These are phyloP conservation scores for Echiichthys vipera DNA, from an alignment of 2,797 vertebrate species.

Conservation along the genomic window DNA sequence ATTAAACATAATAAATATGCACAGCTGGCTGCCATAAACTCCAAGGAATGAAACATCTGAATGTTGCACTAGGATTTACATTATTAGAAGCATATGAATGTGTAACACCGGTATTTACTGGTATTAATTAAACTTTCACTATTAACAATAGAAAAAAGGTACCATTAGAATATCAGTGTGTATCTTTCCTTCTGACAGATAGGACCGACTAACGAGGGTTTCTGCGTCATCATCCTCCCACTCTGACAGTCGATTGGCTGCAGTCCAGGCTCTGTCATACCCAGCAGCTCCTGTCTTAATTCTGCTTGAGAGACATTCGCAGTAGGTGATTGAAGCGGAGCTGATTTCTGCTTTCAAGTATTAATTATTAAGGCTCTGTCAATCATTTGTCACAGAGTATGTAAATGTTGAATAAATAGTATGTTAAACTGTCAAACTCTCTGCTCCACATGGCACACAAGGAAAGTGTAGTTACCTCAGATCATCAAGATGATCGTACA, in stretches of 20 bases:
- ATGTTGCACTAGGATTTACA: neutral
- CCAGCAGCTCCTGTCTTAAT: constrained; percentile 43
- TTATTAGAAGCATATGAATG: neutral
- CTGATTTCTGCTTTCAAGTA: constrained; percentile 29
- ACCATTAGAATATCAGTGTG: too few species aligned
- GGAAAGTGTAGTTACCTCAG: too few species aligned
- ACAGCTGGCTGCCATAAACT: neutral
- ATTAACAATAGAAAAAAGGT: too few species aligned
- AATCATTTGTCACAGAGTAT: constrained; percentile 22
- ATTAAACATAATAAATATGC: constrained; percentile 18
- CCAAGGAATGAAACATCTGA: neutral
- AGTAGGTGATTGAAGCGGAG: constrained; percentile 44
- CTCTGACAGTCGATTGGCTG: constrained; percentile 62
- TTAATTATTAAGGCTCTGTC: constrained; percentile 35
- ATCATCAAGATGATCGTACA: too few species aligned
- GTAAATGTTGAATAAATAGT: neutral
- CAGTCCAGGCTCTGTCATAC: constrained; percentile 32
- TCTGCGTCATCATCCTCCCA: constrained; percentile 27
- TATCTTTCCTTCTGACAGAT: constrained; percentile 31
- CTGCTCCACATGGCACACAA: too few species aligned
- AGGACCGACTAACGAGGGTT: constrained; percentile 40
- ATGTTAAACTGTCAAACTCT: neutral
- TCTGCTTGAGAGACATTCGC: constrained; percentile 39
- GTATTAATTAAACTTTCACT: neutral
- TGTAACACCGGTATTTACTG: neutral